Evolutionary conservation across 2,888 invertebrate genomes (phyloP), one percentile per base, ranked within the genome.

Genomic region (Teleogryllus oceanicus): DNA sequence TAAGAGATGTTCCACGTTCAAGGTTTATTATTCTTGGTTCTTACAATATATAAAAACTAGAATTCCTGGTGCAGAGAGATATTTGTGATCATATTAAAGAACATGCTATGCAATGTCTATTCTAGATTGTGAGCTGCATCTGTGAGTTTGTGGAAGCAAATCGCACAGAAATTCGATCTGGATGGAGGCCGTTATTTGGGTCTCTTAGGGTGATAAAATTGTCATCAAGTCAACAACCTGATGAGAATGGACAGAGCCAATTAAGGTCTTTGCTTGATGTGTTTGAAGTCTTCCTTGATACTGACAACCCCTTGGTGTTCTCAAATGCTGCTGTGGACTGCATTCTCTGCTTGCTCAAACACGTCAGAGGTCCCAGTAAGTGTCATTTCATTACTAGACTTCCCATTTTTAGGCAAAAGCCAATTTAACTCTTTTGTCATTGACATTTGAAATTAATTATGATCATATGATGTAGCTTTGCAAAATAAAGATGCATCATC

Each of bases 121-220:
- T 88, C 49, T 88, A 96, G 94, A 96, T 99, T 84, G 96, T 98
- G 76, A 95, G 96, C 80, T 97, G 96, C 84, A 92, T 98, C 78
- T 97, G 97, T 86, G 97, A 97, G 87, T 96, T 98, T 84, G 98
- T 99, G 0, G 97, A 98, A 87, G 96, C 96, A 0, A 97, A 96
- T 86, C 91, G 96, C 84, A 94, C 94, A 81, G 97, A 98, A 88
- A 96, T 98, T 75, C 92, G 95, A 83, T 97, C 97, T 0, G 98
- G 98, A 0, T 99, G 98, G 98, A 90, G 98, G 79, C 96, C 98
- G 1, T 88, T 99, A 2, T 99, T 99, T 86, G 97, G 97, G 16
- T 97, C 98, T 0, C 88, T 99, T 76, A 91, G 97, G 24, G 96
- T 96, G 76, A 96, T 97, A 0, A 81, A 90, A 88, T 84, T 85